Conservation (phyloP, 2,797 vertebrate species). For the Pangasius sanitwongsei region DNA sequence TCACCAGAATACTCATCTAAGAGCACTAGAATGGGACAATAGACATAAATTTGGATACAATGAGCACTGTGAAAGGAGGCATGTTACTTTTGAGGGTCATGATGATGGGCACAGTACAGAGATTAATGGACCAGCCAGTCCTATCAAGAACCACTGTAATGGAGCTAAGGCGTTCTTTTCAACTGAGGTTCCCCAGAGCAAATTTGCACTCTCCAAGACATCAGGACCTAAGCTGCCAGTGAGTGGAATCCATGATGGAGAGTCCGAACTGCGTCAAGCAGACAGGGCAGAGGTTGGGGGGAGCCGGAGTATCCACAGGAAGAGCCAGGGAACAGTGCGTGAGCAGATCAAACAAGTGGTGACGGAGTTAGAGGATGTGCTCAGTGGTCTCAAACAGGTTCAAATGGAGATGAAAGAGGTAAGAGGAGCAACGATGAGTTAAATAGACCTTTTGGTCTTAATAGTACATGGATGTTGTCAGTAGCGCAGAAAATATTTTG, state of each 20-base stretch:
- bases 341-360: slow-evolving; percentile 82
- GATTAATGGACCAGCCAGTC: slow-evolving; percentile 53
- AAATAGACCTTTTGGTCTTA: background rate
- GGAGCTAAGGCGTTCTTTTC: slow-evolving; percentile 70
- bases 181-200: slow-evolving; percentile 76
- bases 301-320: slow-evolving; percentile 61
- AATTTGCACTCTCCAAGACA: slow-evolving; percentile 63
- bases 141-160: slow-evolving; percentile 65
- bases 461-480: background rate
- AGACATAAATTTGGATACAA: slow-evolving; percentile 55
- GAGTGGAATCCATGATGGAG: background rate
- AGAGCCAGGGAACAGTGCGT: slow-evolving; percentile 67
- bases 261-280: background rate
- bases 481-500: background rate
- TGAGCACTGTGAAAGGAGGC: slow-evolving; percentile 63
- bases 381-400: slow-evolving; percentile 82
- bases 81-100: slow-evolving; percentile 49
- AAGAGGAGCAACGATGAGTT: slow-evolving; percentile 51
- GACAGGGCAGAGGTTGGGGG: background rate
- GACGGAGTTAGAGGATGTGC: slow-evolving; percentile 77
- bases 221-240: slow-evolving; percentile 50
- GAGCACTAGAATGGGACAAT: slow-evolving; percentile 4
- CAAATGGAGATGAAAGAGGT: slow-evolving; percentile 86
- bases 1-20: slow-evolving; percentile 51
- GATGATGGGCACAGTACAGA: slow-evolving; percentile 64